These are phyloP conservation scores for Phyllopteryx taeniolatus DNA, from an alignment of 2,113 vertebrate species.

Conservation along the genomic window DNA sequence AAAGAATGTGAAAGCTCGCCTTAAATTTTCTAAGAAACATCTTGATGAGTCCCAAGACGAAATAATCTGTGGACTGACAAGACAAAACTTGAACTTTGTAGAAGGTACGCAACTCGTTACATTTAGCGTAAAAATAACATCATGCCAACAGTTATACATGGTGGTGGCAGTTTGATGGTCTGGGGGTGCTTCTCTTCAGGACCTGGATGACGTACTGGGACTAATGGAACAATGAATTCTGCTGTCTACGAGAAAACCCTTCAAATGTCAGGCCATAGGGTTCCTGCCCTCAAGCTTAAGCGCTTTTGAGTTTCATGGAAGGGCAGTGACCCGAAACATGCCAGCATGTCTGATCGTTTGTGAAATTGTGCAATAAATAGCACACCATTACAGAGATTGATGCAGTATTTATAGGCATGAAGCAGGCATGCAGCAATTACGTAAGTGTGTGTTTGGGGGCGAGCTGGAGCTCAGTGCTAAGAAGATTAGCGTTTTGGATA, in stretches of 20 bases:
- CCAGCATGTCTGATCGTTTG: not conserved
- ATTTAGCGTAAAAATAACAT: too few relatives aligned
- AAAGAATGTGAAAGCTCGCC: too few relatives aligned
- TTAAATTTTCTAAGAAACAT: too few relatives aligned
- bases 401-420: not conserved
- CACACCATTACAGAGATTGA: not conserved
- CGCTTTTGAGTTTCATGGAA: not conserved
- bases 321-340: not conserved
- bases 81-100: too few relatives aligned
- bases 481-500: constrained; percentile 62
- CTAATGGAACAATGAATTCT: too few relatives aligned
- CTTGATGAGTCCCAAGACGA: too few relatives aligned
- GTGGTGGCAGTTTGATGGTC: not conserved
- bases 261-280: too few relatives aligned
- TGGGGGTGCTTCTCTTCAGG: not conserved
- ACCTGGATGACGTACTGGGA: not conserved
- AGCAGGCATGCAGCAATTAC: not conserved
- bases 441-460: constrained; percentile 56
- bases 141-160: too few relatives aligned
- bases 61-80: too few relatives aligned
- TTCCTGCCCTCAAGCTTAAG: not conserved
- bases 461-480: constrained; percentile 45
- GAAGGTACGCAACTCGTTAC: too few relatives aligned
- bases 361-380: not conserved
- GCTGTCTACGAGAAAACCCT: too few relatives aligned